These are phyloP conservation scores for Phyllostomus hastatus DNA, from an alignment of 2,113 vertebrate species.

Conservation along the genomic window DNA sequence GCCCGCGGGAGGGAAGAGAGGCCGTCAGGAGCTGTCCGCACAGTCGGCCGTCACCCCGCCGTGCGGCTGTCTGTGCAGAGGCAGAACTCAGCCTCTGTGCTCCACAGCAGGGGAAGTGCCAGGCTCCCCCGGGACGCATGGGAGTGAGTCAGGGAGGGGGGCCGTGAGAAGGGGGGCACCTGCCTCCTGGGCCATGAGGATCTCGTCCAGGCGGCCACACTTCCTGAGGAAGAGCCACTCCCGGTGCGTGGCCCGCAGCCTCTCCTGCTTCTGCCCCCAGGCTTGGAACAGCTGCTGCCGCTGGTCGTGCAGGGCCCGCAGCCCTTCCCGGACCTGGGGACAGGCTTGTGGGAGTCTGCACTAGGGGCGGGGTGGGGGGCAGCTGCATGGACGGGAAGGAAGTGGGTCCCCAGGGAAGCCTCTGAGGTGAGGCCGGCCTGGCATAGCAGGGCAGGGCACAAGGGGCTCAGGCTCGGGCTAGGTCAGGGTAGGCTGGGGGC, in stretches of 20 bases:
- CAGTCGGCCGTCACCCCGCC: background rate
- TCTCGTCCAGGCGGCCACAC: conserved; percentile 82
- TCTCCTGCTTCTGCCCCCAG: conserved; percentile 85
- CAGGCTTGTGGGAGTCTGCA: background rate
- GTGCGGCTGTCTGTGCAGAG: background rate
- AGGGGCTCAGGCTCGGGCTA: background rate
- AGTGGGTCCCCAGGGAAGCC: background rate
- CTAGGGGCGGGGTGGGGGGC: background rate
- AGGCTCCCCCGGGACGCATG: no score
- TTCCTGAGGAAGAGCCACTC: conserved; percentile 90
- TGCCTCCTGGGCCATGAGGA: conserved; percentile 88
- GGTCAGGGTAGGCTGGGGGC: background rate
- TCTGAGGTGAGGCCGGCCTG: background rate
- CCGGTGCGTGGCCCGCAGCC: conserved; percentile 81
- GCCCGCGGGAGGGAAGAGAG: background rate
- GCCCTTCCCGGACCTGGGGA: conserved; percentile 81
- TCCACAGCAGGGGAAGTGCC: background rate
- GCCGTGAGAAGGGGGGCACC: background rate
- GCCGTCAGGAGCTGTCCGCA: background rate
- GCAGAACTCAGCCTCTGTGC: background rate
- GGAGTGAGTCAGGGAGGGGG: background rate
- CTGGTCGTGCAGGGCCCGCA: conserved; percentile 79
- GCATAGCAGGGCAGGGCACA: background rate
- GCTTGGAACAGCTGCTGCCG: conserved; percentile 80
- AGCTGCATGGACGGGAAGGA: accelerated